These are phyloP conservation scores for Yponomeuta cagnagella DNA, from an alignment of 2,888 invertebrate species.

Conservation along the genomic window DNA sequence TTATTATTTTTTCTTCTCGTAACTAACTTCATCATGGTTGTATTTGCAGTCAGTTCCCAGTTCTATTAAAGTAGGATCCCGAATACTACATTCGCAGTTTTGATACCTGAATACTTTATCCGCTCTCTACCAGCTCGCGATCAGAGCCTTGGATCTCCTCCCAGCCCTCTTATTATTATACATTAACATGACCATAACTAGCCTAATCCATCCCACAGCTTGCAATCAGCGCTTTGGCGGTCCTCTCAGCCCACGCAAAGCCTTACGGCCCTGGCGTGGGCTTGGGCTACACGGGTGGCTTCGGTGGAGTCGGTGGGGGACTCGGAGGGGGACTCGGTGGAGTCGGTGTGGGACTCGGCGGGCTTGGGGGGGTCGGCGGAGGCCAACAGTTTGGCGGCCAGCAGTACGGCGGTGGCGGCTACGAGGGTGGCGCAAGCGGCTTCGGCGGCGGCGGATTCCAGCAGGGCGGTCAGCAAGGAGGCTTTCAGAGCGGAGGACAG, in stretches of 20 bases:
- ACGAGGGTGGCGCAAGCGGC: background rate
- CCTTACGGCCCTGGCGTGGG: background rate
- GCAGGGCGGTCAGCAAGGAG: slow-evolving; percentile 12
- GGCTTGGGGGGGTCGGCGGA: background rate
- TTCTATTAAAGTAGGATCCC: too few relatives aligned
- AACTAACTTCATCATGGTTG: too few relatives aligned
- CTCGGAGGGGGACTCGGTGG: background rate
- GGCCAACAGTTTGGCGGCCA: slow-evolving; percentile 2
- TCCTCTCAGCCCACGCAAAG: background rate
- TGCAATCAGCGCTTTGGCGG: background rate
- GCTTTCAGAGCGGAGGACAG: slow-evolving; percentile 11
- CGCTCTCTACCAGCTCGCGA: too few relatives aligned
- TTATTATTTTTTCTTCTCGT: too few relatives aligned
- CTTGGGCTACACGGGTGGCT: background rate
- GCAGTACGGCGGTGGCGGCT: slow-evolving; percentile 5
- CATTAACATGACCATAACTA: too few relatives aligned
- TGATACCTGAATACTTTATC: too few relatives aligned
- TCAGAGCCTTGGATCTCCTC: too few relatives aligned
- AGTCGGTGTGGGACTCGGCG: background rate
- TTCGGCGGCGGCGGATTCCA: slow-evolving; percentile 6
- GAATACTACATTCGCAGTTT: too few relatives aligned
- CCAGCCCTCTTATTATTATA: too few relatives aligned
- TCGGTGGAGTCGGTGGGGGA: background rate
- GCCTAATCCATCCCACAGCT: background rate
- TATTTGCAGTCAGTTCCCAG: too few relatives aligned